Conservation (phyloP, 2,797 vertebrate species). For the Schizopygopsis pylzovi region DNA sequence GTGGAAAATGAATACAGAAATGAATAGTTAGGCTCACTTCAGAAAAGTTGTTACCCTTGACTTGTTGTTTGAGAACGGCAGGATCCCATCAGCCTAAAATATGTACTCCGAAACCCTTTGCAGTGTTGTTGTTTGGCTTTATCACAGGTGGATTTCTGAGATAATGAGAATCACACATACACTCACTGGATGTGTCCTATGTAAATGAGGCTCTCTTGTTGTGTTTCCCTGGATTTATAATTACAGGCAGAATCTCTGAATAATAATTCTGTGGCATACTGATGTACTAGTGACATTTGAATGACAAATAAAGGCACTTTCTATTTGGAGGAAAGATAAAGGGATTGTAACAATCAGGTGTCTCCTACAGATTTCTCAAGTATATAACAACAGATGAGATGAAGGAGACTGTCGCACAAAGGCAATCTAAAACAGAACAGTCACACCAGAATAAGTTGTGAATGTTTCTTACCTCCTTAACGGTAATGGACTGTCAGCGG, state of each 20-base stretch:
- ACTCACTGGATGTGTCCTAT: slow-evolving; percentile 13
- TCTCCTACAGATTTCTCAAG: neutral
- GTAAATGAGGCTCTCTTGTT: slow-evolving; percentile 22
- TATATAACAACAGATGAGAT: slow-evolving; percentile 8
- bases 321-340: neutral
- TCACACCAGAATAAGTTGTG: neutral
- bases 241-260: neutral
- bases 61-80: neutral
- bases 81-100: slow-evolving; percentile 17
- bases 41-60: slow-evolving; percentile 3
- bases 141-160: slow-evolving; percentile 33
- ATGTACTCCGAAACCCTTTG: neutral
- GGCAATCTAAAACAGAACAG: neutral
- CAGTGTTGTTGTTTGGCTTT: slow-evolving; percentile 13
- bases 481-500: neutral
- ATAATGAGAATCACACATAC: slow-evolving; percentile 4
- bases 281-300: slow-evolving; percentile 4
- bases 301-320: slow-evolving; percentile 18
- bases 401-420: neutral
- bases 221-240: slow-evolving; percentile 15
- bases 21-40: neutral
- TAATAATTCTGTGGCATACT: slow-evolving; percentile 2
- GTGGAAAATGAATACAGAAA: neutral
- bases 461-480: neutral
- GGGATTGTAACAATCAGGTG: neutral